Evolutionary conservation across 92 coral and sea anemone genomes (phyloP).

Genomic region (Pocillopora meandrina): DNA sequence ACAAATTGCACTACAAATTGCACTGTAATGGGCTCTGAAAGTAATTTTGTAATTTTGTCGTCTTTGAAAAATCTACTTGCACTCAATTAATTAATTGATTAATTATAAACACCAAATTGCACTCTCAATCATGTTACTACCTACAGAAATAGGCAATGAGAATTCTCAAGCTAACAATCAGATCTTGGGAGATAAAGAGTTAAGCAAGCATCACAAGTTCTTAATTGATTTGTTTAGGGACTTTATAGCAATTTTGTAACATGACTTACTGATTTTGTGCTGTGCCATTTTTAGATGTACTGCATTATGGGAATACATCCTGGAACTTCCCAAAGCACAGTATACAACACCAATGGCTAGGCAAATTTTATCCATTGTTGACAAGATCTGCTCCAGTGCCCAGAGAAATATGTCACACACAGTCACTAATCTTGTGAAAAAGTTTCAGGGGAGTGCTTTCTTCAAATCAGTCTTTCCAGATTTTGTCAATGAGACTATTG

Average conservation of each 20-base stretch:
- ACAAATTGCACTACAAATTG: too few relatives aligned
- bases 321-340: not conserved
- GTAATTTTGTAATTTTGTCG: too few relatives aligned
- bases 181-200: not conserved
- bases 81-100: too few relatives aligned
- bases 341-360: not conserved
- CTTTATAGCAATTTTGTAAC: not conserved
- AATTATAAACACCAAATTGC: too few relatives aligned
- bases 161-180: too few relatives aligned
- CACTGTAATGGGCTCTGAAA: fast-evolving
- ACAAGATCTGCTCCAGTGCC: not conserved
- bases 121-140: too few relatives aligned
- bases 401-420: constrained; percentile 15
- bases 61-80: too few relatives aligned
- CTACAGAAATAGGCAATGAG: too few relatives aligned
- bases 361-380: constrained; percentile 2
- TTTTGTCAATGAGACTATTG: not conserved
- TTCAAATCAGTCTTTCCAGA: not conserved
- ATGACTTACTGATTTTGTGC: not conserved
- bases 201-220: not conserved
- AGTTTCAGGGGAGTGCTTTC: not conserved
- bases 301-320: constrained; percentile 16
- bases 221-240: not conserved
- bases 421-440: not conserved
- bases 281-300: not conserved